Percentiles rank a stretch among this genome's conserved stretches.
Conservation (phyloP, 1,140 invertebrate genomes). For the Andricus grossulariae region DNA sequence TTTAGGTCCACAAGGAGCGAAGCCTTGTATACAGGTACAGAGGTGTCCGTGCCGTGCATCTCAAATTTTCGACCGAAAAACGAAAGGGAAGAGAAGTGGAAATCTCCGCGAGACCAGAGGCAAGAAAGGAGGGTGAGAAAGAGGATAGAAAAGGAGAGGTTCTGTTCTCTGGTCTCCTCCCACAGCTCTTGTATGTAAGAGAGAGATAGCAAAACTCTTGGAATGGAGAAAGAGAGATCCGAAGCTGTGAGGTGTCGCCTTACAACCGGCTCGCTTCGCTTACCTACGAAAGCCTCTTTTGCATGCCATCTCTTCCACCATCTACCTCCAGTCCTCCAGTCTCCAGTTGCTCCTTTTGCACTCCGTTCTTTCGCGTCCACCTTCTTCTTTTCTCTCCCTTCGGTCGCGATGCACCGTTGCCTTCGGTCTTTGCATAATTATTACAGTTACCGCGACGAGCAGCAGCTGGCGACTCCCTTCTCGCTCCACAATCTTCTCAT, state of each 20-base stretch:
- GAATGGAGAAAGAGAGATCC: conserved; percentile 60
- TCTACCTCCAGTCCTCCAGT: conserved; percentile 54
- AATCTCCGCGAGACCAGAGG: conserved; percentile 18
- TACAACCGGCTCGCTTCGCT: conserved; percentile 75
- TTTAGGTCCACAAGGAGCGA: conserved; percentile 19
- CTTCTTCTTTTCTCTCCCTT: conserved; percentile 49
- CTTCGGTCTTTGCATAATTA: conserved; percentile 73
- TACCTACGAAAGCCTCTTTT: conserved; percentile 74
- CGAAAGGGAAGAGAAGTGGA: conserved; percentile 37
- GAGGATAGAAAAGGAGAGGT: conserved; percentile 38
- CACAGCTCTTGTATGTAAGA: conserved; percentile 44
- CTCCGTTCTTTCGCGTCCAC: conserved; percentile 58
- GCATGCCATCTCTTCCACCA: conserved; percentile 76
- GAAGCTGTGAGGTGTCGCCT: conserved; percentile 73
- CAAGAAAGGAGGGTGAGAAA: conserved; percentile 29
- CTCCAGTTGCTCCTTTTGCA: conserved; percentile 65
- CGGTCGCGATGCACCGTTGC: conserved; percentile 65
- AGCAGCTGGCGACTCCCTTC: conserved; percentile 39
- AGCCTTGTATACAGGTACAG: conserved; percentile 13
- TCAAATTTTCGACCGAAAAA: conserved; percentile 47
- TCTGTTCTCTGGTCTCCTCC: conserved; percentile 35
- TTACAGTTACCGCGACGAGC: conserved; percentile 69
- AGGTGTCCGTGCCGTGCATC: conserved; percentile 50
- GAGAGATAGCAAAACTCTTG: conserved; percentile 41
- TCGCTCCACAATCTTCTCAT: conserved; percentile 1